Base-by-base conservation (phyloP, 2,888 invertebrate species). In the Drosophila dives region DNA sequence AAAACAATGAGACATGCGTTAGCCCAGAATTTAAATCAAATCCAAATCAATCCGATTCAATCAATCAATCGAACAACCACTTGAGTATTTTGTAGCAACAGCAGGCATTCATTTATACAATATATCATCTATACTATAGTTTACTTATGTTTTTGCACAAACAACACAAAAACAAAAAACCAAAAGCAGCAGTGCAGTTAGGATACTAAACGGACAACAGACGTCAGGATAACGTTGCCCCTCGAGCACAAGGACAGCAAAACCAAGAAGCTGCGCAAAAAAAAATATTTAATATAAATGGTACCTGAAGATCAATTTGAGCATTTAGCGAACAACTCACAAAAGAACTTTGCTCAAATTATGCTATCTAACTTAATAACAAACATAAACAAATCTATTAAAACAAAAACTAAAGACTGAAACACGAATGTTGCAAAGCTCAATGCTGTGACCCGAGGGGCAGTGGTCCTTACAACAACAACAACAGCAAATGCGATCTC, bases 281-380 rank as follows among this genome's bases (percentile, higher is more conserved):
- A 53, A 64, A 59, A 45, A 66, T 29, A 29, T 29, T 29, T 29
- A 29, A 56, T 59, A 69, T 62, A 72, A 82, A 85, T 69, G 88
- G 85, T 85, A 85, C 85, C 85, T 85, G 85, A 85, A 89, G 83
- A 85, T 75, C 86, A 69, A 59, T 70, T 75, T 83, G 88, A 85
- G 85, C 85, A 85, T 85, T 85, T 85, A 83, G 71, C 73, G 64
- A 75, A 72, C 48, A 83, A 83, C 77, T 70, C 64, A 75, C 74
- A 80, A 84, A 75, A 75, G 51, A 78, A 70, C 72, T 69, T 80
- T 84, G 84, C 84, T 84, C 84, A 84, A 81, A 74, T 56, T 64
- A 71, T 64, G 64, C 68, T 72, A 79, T 74, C 70, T 74, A 80
- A 79, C 45, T 64, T 51, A 63, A 58, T 48, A 33, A 45, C 3